Conservation (phyloP, 2,113 vertebrate species). For the Alouatta palliata region DNA sequence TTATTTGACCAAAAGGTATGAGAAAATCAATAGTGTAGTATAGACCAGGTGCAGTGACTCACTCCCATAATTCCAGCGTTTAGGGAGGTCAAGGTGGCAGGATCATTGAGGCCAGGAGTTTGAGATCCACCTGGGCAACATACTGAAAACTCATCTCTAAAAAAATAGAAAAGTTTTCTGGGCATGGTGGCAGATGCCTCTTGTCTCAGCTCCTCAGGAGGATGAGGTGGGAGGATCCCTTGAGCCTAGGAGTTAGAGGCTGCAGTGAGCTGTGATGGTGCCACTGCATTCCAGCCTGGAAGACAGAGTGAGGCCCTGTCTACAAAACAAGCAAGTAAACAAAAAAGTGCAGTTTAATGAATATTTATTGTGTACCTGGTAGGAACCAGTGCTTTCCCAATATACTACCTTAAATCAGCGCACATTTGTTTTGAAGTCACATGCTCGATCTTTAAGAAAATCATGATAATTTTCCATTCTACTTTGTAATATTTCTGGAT, state of each 20-base stretch:
- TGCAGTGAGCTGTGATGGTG: not conserved
- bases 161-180: not conserved
- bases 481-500: not conserved
- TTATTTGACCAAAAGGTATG: slow-evolving; percentile 34
- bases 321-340: not conserved
- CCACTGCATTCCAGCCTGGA: not conserved
- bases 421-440: not conserved
- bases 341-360: not conserved
- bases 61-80: not conserved
- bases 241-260: not conserved
- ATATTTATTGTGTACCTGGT: not conserved
- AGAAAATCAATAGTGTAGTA: not conserved
- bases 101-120: not conserved
- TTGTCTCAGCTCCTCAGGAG: not conserved
- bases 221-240: not conserved
- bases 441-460: not conserved
- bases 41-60: not conserved
- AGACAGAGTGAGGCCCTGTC: not conserved
- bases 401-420: not conserved
- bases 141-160: not conserved
- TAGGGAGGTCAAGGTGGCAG: not conserved
- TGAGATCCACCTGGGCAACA: not conserved
- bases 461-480: not conserved
- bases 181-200: not conserved
- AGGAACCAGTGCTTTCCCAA: not conserved